A percentile compares a stretch with the other conserved stretches of the same genome.
These are phyloP conservation scores for Zapus hudsonius DNA, from an alignment of 2,113 vertebrate species.

Conservation along the genomic window DNA sequence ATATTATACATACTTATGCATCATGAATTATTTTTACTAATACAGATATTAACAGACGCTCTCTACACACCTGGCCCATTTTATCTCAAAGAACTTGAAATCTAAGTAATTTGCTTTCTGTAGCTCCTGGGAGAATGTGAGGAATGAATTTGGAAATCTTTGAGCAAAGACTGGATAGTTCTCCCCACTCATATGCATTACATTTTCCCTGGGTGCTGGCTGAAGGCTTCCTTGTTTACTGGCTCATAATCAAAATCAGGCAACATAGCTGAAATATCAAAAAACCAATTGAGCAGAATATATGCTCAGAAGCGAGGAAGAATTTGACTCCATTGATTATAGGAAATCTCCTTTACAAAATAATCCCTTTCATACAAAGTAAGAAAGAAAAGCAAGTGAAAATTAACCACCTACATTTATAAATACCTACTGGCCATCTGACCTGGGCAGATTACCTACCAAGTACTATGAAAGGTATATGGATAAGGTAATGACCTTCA, in stretches of 20 bases:
- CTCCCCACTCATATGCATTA: neutral
- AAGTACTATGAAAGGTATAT: neutral
- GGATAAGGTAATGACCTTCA: neutral
- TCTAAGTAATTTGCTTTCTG: neutral
- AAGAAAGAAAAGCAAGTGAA: neutral
- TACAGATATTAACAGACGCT: neutral
- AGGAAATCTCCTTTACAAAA: constrained; percentile 12
- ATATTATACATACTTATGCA: neutral
- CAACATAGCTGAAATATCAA: constrained; percentile 6
- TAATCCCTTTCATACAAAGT: neutral
- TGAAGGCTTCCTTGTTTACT: neutral
- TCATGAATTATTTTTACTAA: neutral
- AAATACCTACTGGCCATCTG: neutral
- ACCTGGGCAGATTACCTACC: neutral
- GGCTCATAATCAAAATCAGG: neutral
- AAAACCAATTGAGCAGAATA: neutral
- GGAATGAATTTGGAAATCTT: neutral
- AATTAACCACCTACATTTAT: neutral
- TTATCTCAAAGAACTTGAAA: neutral
- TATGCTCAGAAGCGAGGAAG: neutral
- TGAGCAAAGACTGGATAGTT: neutral
- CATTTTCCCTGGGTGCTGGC: neutral
- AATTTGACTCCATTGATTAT: neutral
- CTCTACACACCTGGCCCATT: neutral
- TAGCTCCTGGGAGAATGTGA: neutral